Conservation (phyloP, 2,888 invertebrate species). For the Pachycephus smyrnensis region DNA sequence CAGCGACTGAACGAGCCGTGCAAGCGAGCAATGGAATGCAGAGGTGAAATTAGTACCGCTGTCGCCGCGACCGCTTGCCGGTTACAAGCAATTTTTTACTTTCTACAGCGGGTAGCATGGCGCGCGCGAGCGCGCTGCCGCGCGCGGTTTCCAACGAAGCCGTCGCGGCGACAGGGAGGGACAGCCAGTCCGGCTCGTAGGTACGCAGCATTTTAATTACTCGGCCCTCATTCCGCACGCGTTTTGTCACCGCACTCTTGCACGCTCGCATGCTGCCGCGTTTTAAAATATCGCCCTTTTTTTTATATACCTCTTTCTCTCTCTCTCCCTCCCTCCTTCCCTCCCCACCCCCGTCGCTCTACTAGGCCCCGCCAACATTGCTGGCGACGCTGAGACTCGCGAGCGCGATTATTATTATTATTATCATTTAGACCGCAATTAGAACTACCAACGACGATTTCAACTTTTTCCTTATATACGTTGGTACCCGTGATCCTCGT, state of each 20-base stretch:
- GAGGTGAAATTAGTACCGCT: conserved; percentile 49
- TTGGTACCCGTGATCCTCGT: not conserved
- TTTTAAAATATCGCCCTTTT: conserved; percentile 17
- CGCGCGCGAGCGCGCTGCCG: conserved; percentile 3
- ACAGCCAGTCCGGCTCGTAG: conserved; percentile 22
- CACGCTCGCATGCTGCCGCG: conserved; percentile 22
- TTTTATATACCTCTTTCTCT: conserved; percentile 2
- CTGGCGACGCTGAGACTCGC: not conserved
- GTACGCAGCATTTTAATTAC: conserved; percentile 38
- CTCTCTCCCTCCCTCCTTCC: not conserved
- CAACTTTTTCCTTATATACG: not conserved
- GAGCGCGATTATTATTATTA: not conserved
- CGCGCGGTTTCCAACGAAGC: conserved; percentile 6
- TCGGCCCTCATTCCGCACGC: conserved; percentile 20
- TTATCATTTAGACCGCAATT: not conserved
- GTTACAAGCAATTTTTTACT: conserved; percentile 25
- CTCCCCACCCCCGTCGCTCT: conserved; percentile 18
- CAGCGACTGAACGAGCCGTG: conserved; percentile 26
- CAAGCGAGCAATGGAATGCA: conserved; percentile 43
- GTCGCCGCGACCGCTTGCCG: conserved; percentile 28
- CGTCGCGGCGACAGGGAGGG: not conserved
- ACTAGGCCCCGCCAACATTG: not conserved
- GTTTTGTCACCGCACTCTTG: conserved; percentile 15
- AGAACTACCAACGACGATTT: not conserved
- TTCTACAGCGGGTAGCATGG: not conserved